Evolutionary conservation across 92 coral and sea anemone species (phyloP).

Genomic region (Paramuricea clavata): DNA sequence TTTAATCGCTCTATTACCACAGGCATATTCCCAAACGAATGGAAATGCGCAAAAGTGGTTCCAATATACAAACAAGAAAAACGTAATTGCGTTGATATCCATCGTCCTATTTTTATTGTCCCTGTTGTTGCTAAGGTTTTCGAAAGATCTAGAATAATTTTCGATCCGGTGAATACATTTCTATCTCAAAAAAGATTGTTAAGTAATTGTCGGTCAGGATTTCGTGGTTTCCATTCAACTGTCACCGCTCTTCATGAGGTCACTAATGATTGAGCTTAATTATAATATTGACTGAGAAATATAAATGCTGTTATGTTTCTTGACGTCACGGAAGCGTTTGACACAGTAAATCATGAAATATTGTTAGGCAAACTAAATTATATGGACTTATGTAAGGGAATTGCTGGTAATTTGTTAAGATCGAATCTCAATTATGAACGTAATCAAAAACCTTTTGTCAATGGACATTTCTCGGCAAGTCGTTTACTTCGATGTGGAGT

Average conservation of each 20-base stretch:
- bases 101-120: constrained; percentile 14
- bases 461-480: too few relatives aligned
- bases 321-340: not conserved
- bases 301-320: too few relatives aligned
- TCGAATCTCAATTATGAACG: too few relatives aligned
- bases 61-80: too few relatives aligned
- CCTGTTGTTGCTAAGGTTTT: constrained; percentile 20
- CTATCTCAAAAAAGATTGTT: not conserved
- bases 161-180: too few relatives aligned
- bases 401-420: not conserved
- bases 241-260: constrained; percentile 30
- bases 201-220: constrained; percentile 25
- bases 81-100: too few relatives aligned
- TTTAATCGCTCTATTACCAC: too few relatives aligned
- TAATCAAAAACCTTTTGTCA: too few relatives aligned
- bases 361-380: not conserved
- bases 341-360: not conserved
- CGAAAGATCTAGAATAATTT: constrained; percentile 16
- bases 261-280: too few relatives aligned
- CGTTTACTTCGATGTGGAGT: too few relatives aligned
- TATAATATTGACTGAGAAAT: not conserved
- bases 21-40: too few relatives aligned
- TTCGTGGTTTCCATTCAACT: constrained; percentile 4
- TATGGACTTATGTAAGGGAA: not conserved
- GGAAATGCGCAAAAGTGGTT: too few relatives aligned